Base-by-base conservation (phyloP, 2,113 vertebrate genomes). In the Oreamnos americanus region DNA sequence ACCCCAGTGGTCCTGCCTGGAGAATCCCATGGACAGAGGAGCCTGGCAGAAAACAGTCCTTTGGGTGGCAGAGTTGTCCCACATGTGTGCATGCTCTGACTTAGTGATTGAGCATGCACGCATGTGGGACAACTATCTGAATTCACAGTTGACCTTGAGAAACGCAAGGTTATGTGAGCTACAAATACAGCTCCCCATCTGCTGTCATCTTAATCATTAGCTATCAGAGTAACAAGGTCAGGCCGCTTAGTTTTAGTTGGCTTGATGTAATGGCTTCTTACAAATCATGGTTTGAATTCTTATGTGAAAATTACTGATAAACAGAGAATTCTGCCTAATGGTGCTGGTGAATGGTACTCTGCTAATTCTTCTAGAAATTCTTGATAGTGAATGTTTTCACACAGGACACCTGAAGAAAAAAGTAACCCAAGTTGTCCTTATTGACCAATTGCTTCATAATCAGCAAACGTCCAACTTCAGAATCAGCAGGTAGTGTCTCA, bases 71-170 rank as follows among this genome's bases (percentile, higher is more conserved):
- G 36, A 71, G 36, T 25, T 57, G 55, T 25, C 55, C 55, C 55
- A 57, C 51, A 4, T 57, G 55, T 0, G 9, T 57, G 23, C 23
- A 57, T 57, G 23, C 23, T 57, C 55, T 26, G 23, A 76, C 36
- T 76, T 43, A 43, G 36, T 43, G 71, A 76, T 14, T 76, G 23
- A 76, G 36, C 36, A 26, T 14, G 36, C 23, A 43, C 0, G 0
- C 71, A 23, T 19, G 71, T 43, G 74, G 85, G 96, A 62, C 51
- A 82, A 88, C 21, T 60, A 33, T 74, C 49, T 87, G 47, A 95
- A 94, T 60, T 36, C 95, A 94, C 43, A 94, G 10, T 53, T 96
- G 49, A 95, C 78, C 87, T 62, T 64, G 74, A 96, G 93, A 94
- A 39, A 87, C 3, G 23, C 85, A 95, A 88, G 28, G 23, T 85